Conservation (phyloP, 2,888 invertebrate genomes). For the Tenthredo mesomela region DNA sequence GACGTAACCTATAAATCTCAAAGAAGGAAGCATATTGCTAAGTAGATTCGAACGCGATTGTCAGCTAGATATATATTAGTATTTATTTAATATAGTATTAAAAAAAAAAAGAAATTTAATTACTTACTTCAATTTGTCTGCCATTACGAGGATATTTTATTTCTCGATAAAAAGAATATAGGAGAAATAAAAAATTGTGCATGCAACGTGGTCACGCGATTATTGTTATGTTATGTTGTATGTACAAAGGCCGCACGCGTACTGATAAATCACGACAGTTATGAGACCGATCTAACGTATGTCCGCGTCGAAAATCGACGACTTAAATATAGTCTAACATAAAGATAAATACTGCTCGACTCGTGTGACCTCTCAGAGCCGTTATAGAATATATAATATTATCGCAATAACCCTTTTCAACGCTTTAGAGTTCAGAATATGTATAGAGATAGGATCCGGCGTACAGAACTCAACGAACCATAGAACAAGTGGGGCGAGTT, state of each 20-base stretch:
- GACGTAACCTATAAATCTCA: slow-evolving; percentile 43
- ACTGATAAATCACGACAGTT: slow-evolving; percentile 46
- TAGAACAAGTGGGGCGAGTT: background rate
- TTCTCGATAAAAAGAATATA: background rate
- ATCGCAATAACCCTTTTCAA: background rate
- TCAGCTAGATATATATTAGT: background rate
- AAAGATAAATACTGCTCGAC: background rate
- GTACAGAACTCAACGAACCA: background rate
- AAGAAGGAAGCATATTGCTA: background rate
- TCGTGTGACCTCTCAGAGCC: background rate
- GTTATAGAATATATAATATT: background rate
- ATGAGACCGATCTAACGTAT: background rate
- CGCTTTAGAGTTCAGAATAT: slow-evolving; percentile 4
- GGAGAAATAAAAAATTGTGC: background rate
- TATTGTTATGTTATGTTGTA: slow-evolving; percentile 36
- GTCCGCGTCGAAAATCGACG: background rate
- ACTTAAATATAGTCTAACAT: background rate
- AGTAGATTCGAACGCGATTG: background rate
- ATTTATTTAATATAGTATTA: background rate
- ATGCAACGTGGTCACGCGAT: slow-evolving; percentile 12
- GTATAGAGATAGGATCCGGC: background rate
- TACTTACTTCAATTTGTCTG: slow-evolving; percentile 66
- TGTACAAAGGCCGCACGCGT: slow-evolving; percentile 53
- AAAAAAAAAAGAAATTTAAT: background rate
- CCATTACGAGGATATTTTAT: slow-evolving; percentile 60